Conservation (phyloP, 2,113 vertebrate genomes). For the Bettongia penicillata region DNA sequence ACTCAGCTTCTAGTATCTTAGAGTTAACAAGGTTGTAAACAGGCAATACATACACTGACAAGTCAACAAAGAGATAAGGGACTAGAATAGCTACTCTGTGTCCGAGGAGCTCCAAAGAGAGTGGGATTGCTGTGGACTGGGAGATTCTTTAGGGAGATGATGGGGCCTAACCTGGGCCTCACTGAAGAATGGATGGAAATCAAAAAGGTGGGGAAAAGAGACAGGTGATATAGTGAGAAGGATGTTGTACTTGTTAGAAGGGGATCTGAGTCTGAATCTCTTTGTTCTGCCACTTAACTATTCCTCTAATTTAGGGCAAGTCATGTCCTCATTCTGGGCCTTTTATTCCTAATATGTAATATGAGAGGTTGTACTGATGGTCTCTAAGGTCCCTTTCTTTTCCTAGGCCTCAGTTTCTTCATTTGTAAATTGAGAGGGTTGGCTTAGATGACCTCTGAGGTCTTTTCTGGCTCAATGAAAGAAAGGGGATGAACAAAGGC, state of each 20-base stretch:
- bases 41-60: neutral
- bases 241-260: neutral
- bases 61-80: neutral
- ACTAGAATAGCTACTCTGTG: neutral
- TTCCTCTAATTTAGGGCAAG: neutral
- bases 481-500: neutral
- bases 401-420: neutral
- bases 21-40: neutral
- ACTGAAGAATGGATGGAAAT: neutral
- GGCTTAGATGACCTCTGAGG: neutral
- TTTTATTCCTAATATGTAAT: neutral
- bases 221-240: neutral
- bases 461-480: neutral
- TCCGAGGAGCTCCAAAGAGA: neutral
- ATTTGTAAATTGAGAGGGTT: neutral
- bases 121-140: neutral
- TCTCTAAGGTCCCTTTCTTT: no score
- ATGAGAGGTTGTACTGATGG: neutral
- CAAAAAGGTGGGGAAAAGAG: neutral
- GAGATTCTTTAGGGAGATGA: neutral
- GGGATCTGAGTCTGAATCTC: neutral
- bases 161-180: neutral
- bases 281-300: no score
- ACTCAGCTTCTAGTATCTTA: neutral
- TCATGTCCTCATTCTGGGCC: no score